A percentile compares a stretch with the other conserved stretches of the same genome.
Evolutionary conservation across 2,888 invertebrate species (phyloP).

Genomic region (Thereva nobilitata): DNA sequence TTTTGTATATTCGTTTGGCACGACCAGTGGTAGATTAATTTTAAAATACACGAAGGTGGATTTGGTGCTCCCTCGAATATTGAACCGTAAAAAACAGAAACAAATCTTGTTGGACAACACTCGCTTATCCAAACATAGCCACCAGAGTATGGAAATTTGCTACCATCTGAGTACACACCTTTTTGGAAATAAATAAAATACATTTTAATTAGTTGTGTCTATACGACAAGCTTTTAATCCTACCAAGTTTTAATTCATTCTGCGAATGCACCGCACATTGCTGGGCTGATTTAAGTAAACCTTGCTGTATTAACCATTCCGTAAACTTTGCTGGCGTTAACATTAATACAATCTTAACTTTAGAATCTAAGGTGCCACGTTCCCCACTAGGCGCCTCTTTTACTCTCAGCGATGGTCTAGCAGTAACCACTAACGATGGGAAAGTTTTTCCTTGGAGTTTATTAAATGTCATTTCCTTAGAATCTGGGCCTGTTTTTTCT

Average conservation of each 20-base stretch:
- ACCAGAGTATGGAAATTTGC: constrained; percentile 84
- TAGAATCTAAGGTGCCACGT: constrained; percentile 70
- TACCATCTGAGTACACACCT: constrained; percentile 84
- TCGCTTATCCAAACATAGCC: constrained; percentile 91
- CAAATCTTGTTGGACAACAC: constrained; percentile 82
- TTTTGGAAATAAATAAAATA: constrained; percentile 35
- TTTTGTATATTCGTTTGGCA: constrained; percentile 89
- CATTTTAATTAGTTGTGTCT: constrained; percentile 3
- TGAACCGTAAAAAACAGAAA: constrained; percentile 85
- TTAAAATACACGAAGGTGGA: constrained; percentile 79
- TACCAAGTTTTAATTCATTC: constrained; percentile 74
- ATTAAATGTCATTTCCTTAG: constrained; percentile 75
- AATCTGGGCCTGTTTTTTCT: constrained; percentile 67
- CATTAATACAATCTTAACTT: constrained; percentile 82
- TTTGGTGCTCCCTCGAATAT: constrained; percentile 85
- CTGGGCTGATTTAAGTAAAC: constrained; percentile 78
- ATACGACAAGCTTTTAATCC: constrained; percentile 43
- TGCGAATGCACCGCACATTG: constrained; percentile 71
- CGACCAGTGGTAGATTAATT: constrained; percentile 88
- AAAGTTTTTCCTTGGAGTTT: constrained; percentile 79
- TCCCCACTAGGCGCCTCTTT: constrained; percentile 67
- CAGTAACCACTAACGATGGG: constrained; percentile 83
- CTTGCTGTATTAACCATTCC: constrained; percentile 88
- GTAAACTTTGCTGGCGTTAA: constrained; percentile 82
- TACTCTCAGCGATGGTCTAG: constrained; percentile 75